These are phyloP conservation scores for Ochlodes sylvanus DNA, from an alignment of 2,888 invertebrate species.

Conservation along the genomic window DNA sequence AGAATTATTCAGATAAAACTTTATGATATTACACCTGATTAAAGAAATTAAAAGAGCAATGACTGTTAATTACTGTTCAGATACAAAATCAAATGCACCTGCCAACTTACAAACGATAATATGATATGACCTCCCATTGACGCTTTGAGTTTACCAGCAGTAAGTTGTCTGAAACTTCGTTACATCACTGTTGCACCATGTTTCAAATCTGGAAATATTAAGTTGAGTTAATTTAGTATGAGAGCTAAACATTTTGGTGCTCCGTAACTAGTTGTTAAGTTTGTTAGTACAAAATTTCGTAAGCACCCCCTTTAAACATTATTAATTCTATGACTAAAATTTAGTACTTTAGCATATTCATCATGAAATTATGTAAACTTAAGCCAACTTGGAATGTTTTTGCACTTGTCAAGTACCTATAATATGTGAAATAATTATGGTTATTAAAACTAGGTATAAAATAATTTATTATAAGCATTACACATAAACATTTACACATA, in stretches of 20 bases:
- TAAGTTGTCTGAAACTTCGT: conserved; percentile 70
- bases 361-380: not conserved
- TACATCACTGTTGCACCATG: conserved; percentile 64
- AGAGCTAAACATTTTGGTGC: conserved; percentile 32
- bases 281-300: conserved; percentile 15
- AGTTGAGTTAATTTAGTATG: conserved; percentile 30
- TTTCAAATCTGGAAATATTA: conserved; percentile 71
- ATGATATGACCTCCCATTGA: conserved; percentile 75
- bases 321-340: not conserved
- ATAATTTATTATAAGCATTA: not conserved
- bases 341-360: conserved; percentile 1
- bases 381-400: not conserved
- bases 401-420: not conserved
- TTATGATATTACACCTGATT: too few relatives aligned
- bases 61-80: not conserved
- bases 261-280: conserved; percentile 12
- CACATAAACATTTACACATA: too few relatives aligned
- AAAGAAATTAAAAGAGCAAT: not conserved
- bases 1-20: not conserved
- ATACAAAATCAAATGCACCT: conserved; percentile 65
- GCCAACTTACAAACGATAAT: conserved; percentile 70
- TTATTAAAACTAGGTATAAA: not conserved
- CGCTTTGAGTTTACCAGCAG: conserved; percentile 77
- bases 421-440: not conserved
- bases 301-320: not conserved